Evolutionary conservation across 2,888 invertebrate species (phyloP), one percentile per base, ranked within the genome.

Genomic region (Scaptomyza reducta): DNA sequence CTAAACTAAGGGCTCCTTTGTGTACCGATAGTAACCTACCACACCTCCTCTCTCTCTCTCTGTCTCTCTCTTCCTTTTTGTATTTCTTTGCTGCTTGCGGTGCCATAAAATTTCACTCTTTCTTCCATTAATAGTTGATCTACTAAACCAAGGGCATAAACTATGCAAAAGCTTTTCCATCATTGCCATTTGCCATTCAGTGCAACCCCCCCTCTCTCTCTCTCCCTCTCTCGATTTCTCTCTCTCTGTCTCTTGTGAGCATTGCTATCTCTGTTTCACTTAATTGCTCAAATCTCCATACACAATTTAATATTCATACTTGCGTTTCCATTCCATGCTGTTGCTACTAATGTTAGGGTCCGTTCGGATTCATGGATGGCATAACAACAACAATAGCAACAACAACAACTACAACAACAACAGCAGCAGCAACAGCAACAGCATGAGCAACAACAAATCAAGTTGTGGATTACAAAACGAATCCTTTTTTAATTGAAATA

Each of bases 401-500:
- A 60, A 35, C 53, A 64, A 44, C 44, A 22, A 22, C 22, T 3
- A 5, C 22, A 22, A 22, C 22, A 64, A 54, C 49, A 55, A 40
- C 65, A 69, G 69, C 27, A 9, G 27, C 29, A 41, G 9, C 33
- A 51, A 25, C 16, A 61, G 47, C 47, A 40, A 41, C 46, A 70
- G 65, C 41, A 22, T 22, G 11, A 33, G 22, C 44, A 54, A 45
- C 35, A 62, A 49, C 62, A 71, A 80, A 81, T 70, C 82, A 79
- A 73, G 74, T 75, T 74, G 72, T 51, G 88, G 86, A 87, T 87
- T 87, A 88, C 77, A 78, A 79, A 74, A 41, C 56, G 78, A 87
- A 88, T 88, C 86, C 88, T 72, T 88, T 87, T 87, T 87, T 88
- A 87, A 87, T 87, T 87, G 89, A 88, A 86, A 87, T 79, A 74